Conservation (phyloP, 1,140 invertebrate species). For the Agrypnia vestita region DNA sequence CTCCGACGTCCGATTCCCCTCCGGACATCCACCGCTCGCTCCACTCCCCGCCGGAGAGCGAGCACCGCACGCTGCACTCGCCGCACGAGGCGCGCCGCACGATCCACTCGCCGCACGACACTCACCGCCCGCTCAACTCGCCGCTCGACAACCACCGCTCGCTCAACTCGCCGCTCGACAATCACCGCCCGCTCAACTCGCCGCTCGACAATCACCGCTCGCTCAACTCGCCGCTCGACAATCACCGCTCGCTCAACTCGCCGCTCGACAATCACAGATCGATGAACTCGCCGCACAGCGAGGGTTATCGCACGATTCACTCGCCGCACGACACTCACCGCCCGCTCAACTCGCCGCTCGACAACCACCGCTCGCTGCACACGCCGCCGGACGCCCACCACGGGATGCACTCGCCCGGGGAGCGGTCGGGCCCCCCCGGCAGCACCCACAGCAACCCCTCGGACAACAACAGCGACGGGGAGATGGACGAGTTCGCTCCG, state of each 20-base stretch:
- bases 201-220: constrained; percentile 26
- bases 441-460: constrained; percentile 74
- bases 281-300: constrained; percentile 63
- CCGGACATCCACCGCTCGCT: constrained; percentile 57
- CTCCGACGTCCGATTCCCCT: constrained; percentile 63
- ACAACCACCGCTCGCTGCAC: constrained; percentile 47
- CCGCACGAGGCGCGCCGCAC: constrained; percentile 64
- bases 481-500: constrained; percentile 86
- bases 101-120: constrained; percentile 29
- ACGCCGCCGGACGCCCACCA: constrained; percentile 66
- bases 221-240: constrained; percentile 36
- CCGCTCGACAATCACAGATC: constrained; percentile 66
- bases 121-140: constrained; percentile 7
- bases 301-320: constrained; percentile 43
- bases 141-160: constrained; percentile 40
- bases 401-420: constrained; percentile 64
- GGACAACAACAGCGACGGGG: constrained; percentile 83
- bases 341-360: constrained; percentile 20
- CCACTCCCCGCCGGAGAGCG: constrained; percentile 42
- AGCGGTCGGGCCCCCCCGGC: constrained; percentile 65
- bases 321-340: constrained; percentile 31
- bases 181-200: constrained; percentile 55
- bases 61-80: constrained; percentile 26
- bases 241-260: constrained; percentile 42
- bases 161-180: constrained; percentile 52